These are phyloP conservation scores for Anser brachyrhynchus DNA, from an alignment of 2,113 vertebrate genomes.

Conservation along the genomic window DNA sequence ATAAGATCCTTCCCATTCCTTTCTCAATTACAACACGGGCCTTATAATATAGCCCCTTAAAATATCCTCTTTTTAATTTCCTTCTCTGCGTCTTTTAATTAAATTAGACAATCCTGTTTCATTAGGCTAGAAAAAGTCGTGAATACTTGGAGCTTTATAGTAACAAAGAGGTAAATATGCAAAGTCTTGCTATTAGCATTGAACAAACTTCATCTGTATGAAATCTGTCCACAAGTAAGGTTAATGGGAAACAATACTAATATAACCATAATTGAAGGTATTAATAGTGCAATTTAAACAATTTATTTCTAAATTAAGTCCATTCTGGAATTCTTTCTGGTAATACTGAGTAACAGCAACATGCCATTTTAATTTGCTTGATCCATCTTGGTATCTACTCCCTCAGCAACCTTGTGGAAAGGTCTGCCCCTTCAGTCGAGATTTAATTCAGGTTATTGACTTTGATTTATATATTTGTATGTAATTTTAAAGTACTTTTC, in stretches of 20 bases:
- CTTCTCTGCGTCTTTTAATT: conserved; percentile 24
- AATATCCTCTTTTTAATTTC: conserved; percentile 36
- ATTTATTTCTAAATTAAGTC: not conserved
- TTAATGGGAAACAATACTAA: not conserved
- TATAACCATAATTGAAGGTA: not conserved
- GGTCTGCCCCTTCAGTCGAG: not conserved
- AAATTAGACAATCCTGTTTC: conserved; percentile 19
- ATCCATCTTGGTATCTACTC: not conserved
- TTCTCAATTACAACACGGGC: not conserved
- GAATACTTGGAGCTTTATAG: not conserved
- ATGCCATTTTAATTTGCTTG: not conserved
- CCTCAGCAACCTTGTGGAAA: not conserved
- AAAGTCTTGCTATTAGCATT: not conserved
- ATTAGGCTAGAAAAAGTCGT: conserved; percentile 7
- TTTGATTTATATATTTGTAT: conserved; percentile 39
- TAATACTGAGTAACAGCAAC: not conserved
- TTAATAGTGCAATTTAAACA: not conserved
- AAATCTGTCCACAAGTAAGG: not conserved
- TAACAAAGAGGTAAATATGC: not conserved
- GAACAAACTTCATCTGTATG: not conserved
- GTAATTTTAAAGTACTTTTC: conserved; percentile 11
- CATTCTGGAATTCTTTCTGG: not conserved
- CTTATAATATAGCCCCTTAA: not conserved
- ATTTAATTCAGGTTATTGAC: not conserved
- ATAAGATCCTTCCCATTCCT: conserved; percentile 50